These are phyloP conservation scores for Operophtera brumata DNA, from an alignment of 2,888 invertebrate species.

Conservation along the genomic window DNA sequence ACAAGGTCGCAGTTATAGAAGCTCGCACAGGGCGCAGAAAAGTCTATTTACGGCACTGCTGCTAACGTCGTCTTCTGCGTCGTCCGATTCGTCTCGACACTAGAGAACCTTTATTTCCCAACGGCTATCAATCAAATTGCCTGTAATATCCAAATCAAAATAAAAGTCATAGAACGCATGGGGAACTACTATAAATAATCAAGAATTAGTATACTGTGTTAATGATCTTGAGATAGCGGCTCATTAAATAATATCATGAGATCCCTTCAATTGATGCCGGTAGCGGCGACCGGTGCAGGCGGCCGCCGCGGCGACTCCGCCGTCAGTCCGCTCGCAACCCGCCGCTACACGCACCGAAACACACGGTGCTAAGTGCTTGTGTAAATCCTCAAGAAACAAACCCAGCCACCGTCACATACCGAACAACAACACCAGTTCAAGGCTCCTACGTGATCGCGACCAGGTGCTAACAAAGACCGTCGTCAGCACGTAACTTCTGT, in stretches of 20 bases:
- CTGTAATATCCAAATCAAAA: too few species aligned
- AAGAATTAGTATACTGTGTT: slow-evolving; percentile 35
- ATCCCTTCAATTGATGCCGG: slow-evolving; percentile 58
- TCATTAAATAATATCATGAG: slow-evolving; percentile 37
- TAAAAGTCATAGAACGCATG: too few species aligned
- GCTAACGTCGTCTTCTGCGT: too few species aligned
- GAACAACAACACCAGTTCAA: slow-evolving; percentile 54
- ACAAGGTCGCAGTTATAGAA: too few species aligned
- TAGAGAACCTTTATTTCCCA: too few species aligned
- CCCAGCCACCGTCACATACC: slow-evolving; percentile 28
- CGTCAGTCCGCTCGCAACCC: slow-evolving; percentile 55
- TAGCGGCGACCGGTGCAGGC: slow-evolving; percentile 32
- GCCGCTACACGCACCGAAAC: slow-evolving; percentile 41
- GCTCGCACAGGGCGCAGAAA: too few species aligned
- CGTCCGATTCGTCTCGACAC: too few species aligned
- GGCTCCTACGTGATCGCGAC: slow-evolving; percentile 62
- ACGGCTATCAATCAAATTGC: too few species aligned
- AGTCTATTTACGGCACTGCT: too few species aligned
- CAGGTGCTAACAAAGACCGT: slow-evolving; percentile 65
- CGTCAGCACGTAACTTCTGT: slow-evolving; percentile 63
- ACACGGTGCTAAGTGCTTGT: slow-evolving; percentile 47
- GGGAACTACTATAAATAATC: too few species aligned
- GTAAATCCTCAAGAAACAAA: slow-evolving; percentile 56
- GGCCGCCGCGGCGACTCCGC: slow-evolving; percentile 34
- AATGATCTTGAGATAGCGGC: slow-evolving; percentile 50